Base-by-base conservation (phyloP, 2,888 invertebrate genomes). In the Doris montereyensis region DNA sequence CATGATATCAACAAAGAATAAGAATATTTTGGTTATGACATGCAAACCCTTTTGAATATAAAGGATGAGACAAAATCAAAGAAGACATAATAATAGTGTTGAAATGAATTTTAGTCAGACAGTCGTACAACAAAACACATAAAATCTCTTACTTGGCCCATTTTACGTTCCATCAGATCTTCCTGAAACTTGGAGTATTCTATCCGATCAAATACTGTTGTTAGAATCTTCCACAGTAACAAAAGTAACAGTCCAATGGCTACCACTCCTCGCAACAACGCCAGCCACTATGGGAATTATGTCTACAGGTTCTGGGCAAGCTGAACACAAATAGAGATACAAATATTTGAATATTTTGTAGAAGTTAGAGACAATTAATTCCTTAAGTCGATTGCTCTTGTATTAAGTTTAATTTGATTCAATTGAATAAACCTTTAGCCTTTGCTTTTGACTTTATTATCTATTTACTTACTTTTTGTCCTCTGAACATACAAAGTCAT, bases 111-210 rank as follows among this genome's bases (percentile, higher is more conserved):
- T n/a, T n/a, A n/a, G n/a, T n/a, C n/a, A n/a, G n/a, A n/a, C n/a
- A n/a, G n/a, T n/a, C n/a, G n/a, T n/a, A n/a, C n/a, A n/a, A n/a
- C n/a, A n/a, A n/a, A n/a, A n/a, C n/a, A n/a, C n/a, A n/a, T n/a
- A n/a, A n/a, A n/a, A n/a, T n/a, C n/a, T n/a, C 83, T 74, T 82
- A 87, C 87, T 84, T 85, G 79, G 13, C 84, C 86, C 87, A 87
- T 88, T 72, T 84, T 85, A 10, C 86, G 84, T 28, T 86, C 78
- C 4, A 85, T 75, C 8, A 85, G 80, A 77, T 88, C 88, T 68
- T 84, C 81, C 62, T 86, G 83, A 79, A 88, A 87, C 41, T 83
- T 83, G 8, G 85, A 83, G 57, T 87, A 88, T 76, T 87, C 87
- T 30, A 86, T 83, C n/a, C 78, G 83, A 75, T 88, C 88, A 58